These are phyloP conservation scores for Apamea monoglypha DNA, from an alignment of 2,888 invertebrate species.

Conservation along the genomic window DNA sequence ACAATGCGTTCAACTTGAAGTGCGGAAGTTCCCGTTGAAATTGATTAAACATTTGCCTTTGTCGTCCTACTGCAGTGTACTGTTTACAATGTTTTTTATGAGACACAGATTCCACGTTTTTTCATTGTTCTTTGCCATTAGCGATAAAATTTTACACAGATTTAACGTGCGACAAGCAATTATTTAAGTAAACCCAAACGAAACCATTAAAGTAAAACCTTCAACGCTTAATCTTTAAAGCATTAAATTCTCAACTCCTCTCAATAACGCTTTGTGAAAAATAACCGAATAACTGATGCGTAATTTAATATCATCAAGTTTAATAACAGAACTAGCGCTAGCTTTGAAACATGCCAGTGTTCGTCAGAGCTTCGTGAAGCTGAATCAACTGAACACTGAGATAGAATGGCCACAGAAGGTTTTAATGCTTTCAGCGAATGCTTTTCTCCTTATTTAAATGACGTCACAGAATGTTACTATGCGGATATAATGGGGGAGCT, in stretches of 20 bases:
- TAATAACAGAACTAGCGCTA: constrained; percentile 35
- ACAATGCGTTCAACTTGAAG: constrained; percentile 50
- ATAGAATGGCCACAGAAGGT: constrained; percentile 54
- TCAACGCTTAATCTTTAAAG: constrained; percentile 19
- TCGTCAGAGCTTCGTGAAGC: constrained; percentile 37
- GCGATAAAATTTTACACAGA: background rate
- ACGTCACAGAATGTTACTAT: constrained; percentile 50
- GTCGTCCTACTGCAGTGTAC: constrained; percentile 33
- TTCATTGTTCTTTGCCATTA: constrained; percentile 2
- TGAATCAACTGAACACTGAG: constrained; percentile 40
- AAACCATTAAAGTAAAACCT: constrained; percentile 23
- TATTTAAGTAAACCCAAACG: background rate
- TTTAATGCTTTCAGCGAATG: constrained; percentile 61
- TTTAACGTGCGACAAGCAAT: background rate
- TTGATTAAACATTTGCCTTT: constrained; percentile 60
- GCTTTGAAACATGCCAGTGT: constrained; percentile 45
- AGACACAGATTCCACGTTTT: background rate
- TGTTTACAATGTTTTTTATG: constrained; percentile 29
- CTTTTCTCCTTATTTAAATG: constrained; percentile 58
- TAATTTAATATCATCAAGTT: constrained; percentile 51
- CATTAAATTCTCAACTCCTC: constrained; percentile 23
- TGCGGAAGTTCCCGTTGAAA: constrained; percentile 45
- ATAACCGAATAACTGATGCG: constrained; percentile 50
- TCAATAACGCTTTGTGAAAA: constrained; percentile 35
- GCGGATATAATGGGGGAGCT: constrained; percentile 50